Percentiles rank a stretch among this genome's conserved stretches.
Evolutionary conservation across 1,140 invertebrate species (phyloP).

Genomic region (Lepeophtheirus salmonis): DNA sequence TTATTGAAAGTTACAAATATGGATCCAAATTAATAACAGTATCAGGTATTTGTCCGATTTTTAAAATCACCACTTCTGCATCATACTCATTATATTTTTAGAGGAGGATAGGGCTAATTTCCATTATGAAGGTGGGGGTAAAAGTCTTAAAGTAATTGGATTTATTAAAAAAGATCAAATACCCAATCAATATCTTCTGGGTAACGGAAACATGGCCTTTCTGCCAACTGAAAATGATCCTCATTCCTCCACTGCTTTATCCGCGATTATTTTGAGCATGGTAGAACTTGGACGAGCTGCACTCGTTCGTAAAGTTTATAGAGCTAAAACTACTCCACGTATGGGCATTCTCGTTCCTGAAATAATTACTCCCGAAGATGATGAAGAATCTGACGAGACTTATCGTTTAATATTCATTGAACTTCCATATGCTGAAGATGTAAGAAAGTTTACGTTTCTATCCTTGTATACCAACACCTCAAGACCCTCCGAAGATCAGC

Average conservation of each 20-base stretch:
- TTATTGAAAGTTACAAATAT: conserved; percentile 15
- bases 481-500: conserved; percentile 4
- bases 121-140: conserved; percentile 2
- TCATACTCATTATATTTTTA: background rate
- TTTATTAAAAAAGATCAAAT: conserved; percentile 4
- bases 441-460: background rate
- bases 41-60: conserved; percentile 4
- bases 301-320: conserved; percentile 9
- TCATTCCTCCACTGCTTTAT: background rate
- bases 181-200: conserved; percentile 1
- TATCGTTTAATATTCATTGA: conserved; percentile 7
- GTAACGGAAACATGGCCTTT: conserved; percentile 11
- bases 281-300: background rate
- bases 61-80: background rate
- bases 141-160: conserved; percentile 6
- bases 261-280: background rate
- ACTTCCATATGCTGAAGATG: conserved; percentile 9
- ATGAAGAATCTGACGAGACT: background rate
- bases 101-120: conserved; percentile 7
- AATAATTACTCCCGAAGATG: background rate
- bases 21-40: conserved; percentile 8
- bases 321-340: conserved; percentile 2
- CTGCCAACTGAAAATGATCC: background rate
- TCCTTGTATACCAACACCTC: background rate
- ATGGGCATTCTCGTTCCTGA: conserved; percentile 10